phyloP scores from a whole-genome alignment of 2,888 invertebrate genomes.

The Tridacna gigas region DNA sequence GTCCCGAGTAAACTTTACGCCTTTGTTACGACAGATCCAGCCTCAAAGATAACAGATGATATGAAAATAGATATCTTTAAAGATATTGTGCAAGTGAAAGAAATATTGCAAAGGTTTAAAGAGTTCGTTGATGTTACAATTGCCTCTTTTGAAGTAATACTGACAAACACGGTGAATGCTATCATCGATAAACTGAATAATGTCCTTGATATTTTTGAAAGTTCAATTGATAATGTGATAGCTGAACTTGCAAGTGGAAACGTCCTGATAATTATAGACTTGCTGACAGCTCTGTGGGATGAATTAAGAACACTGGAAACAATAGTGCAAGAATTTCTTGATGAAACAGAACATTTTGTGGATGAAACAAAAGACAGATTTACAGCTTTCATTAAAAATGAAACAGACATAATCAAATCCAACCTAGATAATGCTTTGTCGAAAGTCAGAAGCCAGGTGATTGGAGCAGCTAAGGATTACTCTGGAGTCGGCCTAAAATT shows the following conservation, averaged over 20 bases:
- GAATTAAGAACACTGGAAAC: conserved; percentile 9
- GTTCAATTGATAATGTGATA: not conserved
- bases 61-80: conserved; percentile 32
- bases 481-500: conserved; percentile 31
- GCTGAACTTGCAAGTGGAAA: conserved; percentile 1
- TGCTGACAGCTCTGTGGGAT: conserved; percentile 22
- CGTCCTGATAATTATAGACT: not conserved
- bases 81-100: conserved; percentile 36
- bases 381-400: conserved; percentile 9
- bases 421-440: conserved; percentile 28
- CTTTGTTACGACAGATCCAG: conserved; percentile 51
- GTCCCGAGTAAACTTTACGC: conserved; percentile 35
- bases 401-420: conserved; percentile 24
- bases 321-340: conserved; percentile 12
- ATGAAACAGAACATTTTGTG: conserved; percentile 30
- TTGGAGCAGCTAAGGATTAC: not conserved
- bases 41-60: not conserved
- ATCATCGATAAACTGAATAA: conserved; percentile 2
- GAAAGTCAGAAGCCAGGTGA: conserved; percentile 4
- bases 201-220: not conserved
- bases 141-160: not conserved
- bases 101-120: conserved; percentile 19
- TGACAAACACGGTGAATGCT: not conserved
- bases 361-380: conserved; percentile 20
- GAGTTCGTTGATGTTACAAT: not conserved